Percentiles rank a stretch among this genome's conserved stretches.
These are phyloP conservation scores for Gorsachius goisagi DNA, from an alignment of 2,113 vertebrate genomes.

Conservation along the genomic window DNA sequence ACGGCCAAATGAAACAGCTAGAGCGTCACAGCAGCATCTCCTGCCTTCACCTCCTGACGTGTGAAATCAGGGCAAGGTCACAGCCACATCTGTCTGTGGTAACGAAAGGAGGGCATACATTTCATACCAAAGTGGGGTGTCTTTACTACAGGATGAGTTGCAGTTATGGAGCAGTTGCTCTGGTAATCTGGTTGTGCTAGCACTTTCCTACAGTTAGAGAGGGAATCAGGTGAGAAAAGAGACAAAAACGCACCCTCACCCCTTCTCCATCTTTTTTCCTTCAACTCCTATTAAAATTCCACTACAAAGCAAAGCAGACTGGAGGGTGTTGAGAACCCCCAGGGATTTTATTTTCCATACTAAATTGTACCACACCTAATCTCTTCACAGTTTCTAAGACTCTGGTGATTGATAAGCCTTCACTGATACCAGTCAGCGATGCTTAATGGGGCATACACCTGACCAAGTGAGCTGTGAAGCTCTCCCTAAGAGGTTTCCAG, in stretches of 20 bases:
- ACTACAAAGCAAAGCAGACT: neutral
- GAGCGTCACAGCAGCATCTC: neutral
- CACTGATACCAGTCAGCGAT: neutral
- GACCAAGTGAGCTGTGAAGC: slow-evolving; percentile 46
- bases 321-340: neutral
- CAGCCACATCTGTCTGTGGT: neutral
- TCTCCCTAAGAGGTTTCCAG: slow-evolving; percentile 1
- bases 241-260: neutral
- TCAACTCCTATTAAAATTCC: neutral
- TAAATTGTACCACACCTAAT: neutral
- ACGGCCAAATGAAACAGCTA: neutral
- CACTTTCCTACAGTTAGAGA: neutral
- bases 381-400: neutral
- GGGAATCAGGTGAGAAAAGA: neutral
- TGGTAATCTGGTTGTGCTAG: neutral
- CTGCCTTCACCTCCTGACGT: neutral
- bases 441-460: slow-evolving; percentile 8
- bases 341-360: neutral
- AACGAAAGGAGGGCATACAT: neutral
- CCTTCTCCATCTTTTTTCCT: neutral
- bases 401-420: slow-evolving; percentile 18
- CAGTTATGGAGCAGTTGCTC: neutral
- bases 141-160: neutral
- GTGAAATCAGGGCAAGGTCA: neutral
- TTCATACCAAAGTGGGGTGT: neutral